Evolutionary conservation across 2,113 vertebrate genomes (phyloP).

Genomic region (Lophochroa leadbeateri): DNA sequence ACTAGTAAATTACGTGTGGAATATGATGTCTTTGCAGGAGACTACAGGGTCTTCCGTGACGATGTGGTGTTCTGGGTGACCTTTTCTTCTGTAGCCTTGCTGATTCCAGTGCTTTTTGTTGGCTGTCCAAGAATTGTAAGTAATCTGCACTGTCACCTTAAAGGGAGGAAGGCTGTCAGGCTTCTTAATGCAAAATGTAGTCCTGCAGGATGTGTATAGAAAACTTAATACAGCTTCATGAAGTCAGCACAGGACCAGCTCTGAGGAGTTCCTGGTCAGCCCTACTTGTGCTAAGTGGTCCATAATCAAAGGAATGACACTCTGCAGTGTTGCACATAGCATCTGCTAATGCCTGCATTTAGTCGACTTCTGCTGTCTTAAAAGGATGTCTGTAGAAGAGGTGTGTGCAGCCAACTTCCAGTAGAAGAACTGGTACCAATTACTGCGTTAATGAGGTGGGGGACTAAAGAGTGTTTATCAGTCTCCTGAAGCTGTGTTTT

Average conservation of each 20-base stretch:
- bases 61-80: conserved; percentile 89
- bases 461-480: background rate
- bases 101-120: conserved; percentile 83
- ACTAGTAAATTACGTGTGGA: background rate
- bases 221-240: background rate
- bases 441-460: background rate
- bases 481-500: background rate
- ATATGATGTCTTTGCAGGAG: conserved; percentile 75
- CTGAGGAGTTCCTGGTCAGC: background rate
- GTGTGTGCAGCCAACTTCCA: background rate
- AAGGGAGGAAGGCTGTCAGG: background rate
- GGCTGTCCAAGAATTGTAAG: conserved; percentile 90
- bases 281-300: background rate
- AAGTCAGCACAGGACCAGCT: background rate
- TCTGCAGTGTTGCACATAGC: background rate
- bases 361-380: background rate
- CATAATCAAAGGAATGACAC: background rate
- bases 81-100: conserved; percentile 80
- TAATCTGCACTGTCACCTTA: background rate
- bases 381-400: background rate
- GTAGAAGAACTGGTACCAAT: background rate
- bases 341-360: background rate
- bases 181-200: background rate
- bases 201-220: background rate
- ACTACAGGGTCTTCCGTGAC: conserved; percentile 81